Base-by-base conservation (phyloP, 2,888 invertebrate species). In the Dicycla oo region DNA sequence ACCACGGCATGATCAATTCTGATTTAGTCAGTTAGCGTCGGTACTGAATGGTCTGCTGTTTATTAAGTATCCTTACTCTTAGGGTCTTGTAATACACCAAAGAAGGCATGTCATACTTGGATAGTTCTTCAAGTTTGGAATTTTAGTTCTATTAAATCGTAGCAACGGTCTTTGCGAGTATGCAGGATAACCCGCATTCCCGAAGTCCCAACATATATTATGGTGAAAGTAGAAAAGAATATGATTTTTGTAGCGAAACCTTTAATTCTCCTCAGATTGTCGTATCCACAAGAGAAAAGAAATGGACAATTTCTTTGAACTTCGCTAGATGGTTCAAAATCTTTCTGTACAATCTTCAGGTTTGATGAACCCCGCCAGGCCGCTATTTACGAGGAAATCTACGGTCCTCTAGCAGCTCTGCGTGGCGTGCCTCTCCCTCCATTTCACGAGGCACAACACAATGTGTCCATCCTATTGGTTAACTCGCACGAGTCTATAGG, bases 401-500 rank as follows among this genome's bases (percentile, higher is more conserved):
- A 89, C 77, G 60, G 54, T 0, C 86, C 91, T 0, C 38, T 93
- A 13, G 93, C 93, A 0, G 49, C 77, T 0, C 86, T 88, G 0
- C 83, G 92, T 0, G 90, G 92, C 0, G 87, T 91, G 0, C 20
- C 81, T 0, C 82, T 93, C 0, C 90, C 91, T 0, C 85, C 91
- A 0, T 90, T 86, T 40, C 43, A 80, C 0, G 87, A 80, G 0
- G 91, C 91, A 0, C 30, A 86, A 1, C 64, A 89, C 61, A 90
- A 94, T 69, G 78, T 92, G 0, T 92, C 93, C 0, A 80, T 93
- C 0, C 58, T 94, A 26, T 82, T 94, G 0, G 86, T 90, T 0
- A 93, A 93, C 81, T 88, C 92, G 0, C 92, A 94, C 40, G 90
- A 92, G 0, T 90, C 92, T 0, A 83, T 92, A 18, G 85, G 87